Base-by-base conservation (phyloP, 2,113 vertebrate species). In the Bubo scandiacus region DNA sequence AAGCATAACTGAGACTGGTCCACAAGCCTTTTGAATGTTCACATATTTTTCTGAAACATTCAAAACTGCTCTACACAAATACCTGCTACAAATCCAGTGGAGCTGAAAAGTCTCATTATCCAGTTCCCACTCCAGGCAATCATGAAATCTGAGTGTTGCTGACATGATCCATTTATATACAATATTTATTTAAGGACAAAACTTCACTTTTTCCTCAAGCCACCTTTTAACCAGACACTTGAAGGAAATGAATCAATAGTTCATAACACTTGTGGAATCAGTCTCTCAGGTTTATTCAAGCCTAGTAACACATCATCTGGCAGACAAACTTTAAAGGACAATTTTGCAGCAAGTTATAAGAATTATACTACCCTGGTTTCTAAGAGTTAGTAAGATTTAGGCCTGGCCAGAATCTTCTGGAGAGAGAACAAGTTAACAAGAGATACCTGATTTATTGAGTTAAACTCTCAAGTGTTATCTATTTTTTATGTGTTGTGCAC, bases 181-280 rank as follows among this genome's bases (percentile, higher is more conserved):
- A 95, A 74, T 96, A 97, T 96, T 97, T 96, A 93, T 87, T 97
- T 95, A 97, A 96, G 94, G 90, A 96, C 42, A 90, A 91, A 94
- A 92, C 81, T 95, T 95, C 47, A 81, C 55, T 66, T 96, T 97
- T 96, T 96, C 58, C 75, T 96, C 77, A 93, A 91, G 86, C 66
- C 79, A 67, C 63, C 43, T 43, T 95, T 94, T 96, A 95, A 83
- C 81, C 66, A 97, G 92, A 93, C 80, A 94, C 85, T 81, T 15
- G 6, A 91, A 95, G 93, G 85, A 97, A 97, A 96, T 96, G 72
- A 96, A 97, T 92, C 96, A 92, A 71, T 95, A 94, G 66, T 83
- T 92, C 0, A 1, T 67, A 96, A 96, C 86, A 87, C 87, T 95
- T 92, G 78, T 62, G 68, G 84, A 96, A 96, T 86, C 92, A 96